Evolutionary conservation across 2,113 vertebrate species (phyloP), one percentile per base, ranked within the genome.

Genomic region (Sylvietta virens): DNA sequence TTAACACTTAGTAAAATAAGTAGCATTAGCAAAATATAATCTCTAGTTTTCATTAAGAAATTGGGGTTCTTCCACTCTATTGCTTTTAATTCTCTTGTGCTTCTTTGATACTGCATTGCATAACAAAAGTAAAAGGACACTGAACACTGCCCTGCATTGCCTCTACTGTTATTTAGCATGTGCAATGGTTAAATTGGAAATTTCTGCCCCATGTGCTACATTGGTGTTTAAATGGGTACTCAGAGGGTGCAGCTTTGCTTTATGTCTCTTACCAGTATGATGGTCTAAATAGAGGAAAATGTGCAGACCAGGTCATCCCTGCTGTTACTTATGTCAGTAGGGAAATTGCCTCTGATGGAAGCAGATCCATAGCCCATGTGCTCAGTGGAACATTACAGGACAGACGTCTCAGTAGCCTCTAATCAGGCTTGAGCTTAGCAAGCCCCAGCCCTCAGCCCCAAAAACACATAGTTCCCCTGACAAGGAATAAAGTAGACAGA

Each of bases 21-120:
- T 30, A 56, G 60, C 10, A 37, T 37, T 35, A 64, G 31, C n/a
- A 71, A 86, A 79, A 64, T 71, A 28, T n/a, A 18, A 39, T 53
- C 23, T 66, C 31, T 53, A 3, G 15, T 64, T 62, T 86, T 81
- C 37, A 39, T 39, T 90, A 62, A 71, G 24, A 77, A 45, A 22
- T 11, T 88, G 13, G 11, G 26, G 4, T 78, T 74, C 35, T 92
- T 89, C 56, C 51, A 66, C 56, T 80, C 42, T 31, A 40, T 54
- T 74, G 60, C 6, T 86, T 88, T 93, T 78, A 92, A 92, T 94
- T 93, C 13, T 95, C 95, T 95, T 96, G 76, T 96, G 95, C 93
- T 97, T 78, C 90, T 94, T 88, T 1, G 33, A 64, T 93, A 64
- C 35, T n/a, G 35, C 35, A 42, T 50, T 51, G 18, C 10, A 8